Percentiles rank a stretch among this genome's conserved stretches.
phyloP scores from a whole-genome alignment of 2,113 vertebrate species.

The Oryzias woworae region DNA sequence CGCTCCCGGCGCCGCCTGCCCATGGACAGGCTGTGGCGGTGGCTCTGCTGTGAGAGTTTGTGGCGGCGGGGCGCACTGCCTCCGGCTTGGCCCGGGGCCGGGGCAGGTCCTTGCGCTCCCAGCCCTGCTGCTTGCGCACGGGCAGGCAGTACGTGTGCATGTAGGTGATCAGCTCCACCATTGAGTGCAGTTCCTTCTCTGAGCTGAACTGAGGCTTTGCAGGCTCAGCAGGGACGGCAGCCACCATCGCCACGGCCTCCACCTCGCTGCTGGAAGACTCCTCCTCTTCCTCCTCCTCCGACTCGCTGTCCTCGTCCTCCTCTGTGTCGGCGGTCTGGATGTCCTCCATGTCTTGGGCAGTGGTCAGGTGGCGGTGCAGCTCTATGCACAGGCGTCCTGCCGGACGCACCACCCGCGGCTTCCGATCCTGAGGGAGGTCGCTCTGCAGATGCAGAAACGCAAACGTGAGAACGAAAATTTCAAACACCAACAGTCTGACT shows the following conservation, averaged over 20 bases:
- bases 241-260: slow-evolving; percentile 30
- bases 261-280: slow-evolving; percentile 78
- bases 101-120: slow-evolving; percentile 67
- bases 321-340: slow-evolving; percentile 60
- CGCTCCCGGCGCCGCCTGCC: slow-evolving; percentile 17
- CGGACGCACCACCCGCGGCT: slow-evolving; percentile 68
- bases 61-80: slow-evolving; percentile 29
- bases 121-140: slow-evolving; percentile 81
- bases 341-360: slow-evolving; percentile 68
- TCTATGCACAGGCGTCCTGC: slow-evolving; percentile 87
- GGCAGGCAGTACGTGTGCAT: slow-evolving; percentile 99
- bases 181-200: slow-evolving; percentile 81
- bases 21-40: slow-evolving; percentile 37
- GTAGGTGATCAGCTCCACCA: slow-evolving; percentile 95
- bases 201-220: slow-evolving; percentile 73
- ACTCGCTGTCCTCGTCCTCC: slow-evolving; percentile 64
- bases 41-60: slow-evolving; percentile 61
- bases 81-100: slow-evolving; percentile 57
- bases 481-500: background rate
- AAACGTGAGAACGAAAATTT: background rate
- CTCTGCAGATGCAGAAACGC: slow-evolving; percentile 66
- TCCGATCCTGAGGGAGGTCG: slow-evolving; percentile 80
- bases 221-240: slow-evolving; percentile 16
- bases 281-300: slow-evolving; percentile 58
- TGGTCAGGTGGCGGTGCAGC: slow-evolving; percentile 93